phyloP scores from a whole-genome alignment of 2,797 vertebrate genomes.

The Sebastes kiyomatsui region DNA sequence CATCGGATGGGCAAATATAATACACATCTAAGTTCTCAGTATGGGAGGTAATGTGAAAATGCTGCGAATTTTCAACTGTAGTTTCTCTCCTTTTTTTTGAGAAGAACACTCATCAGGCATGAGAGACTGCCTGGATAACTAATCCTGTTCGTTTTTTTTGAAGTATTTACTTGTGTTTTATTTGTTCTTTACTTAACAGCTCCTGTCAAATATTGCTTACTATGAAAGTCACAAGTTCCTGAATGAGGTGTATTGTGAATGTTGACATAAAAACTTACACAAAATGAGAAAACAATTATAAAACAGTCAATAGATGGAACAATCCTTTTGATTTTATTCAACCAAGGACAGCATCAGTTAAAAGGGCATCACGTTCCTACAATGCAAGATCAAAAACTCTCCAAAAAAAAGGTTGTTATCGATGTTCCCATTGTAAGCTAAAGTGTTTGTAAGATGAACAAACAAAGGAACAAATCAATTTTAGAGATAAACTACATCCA shows the following conservation, averaged over 20 bases:
- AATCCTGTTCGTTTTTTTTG: conserved; percentile 1
- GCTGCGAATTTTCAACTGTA: background rate
- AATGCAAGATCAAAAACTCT: conserved; percentile 6
- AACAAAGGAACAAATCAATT: background rate
- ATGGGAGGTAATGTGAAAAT: no score
- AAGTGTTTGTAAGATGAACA: conserved; percentile 15
- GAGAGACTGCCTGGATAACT: background rate
- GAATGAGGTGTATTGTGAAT: background rate
- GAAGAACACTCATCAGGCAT: background rate
- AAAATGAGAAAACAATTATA: background rate
- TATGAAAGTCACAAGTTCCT: background rate
- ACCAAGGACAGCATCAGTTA: conserved; percentile 2
- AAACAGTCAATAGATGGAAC: conserved; percentile 9
- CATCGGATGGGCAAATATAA: background rate
- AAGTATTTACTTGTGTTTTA: background rate
- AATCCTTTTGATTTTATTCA: conserved; percentile 36
- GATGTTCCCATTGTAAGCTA: conserved; percentile 1
- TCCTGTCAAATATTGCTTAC: background rate
- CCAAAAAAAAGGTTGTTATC: conserved; percentile 18
- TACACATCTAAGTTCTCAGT: background rate
- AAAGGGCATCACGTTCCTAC: conserved; percentile 16
- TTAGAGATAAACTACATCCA: conserved; percentile 22
- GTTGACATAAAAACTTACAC: background rate
- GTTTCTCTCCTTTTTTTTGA: background rate
- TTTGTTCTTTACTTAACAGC: background rate